phyloP scores from a whole-genome alignment of 2,797 vertebrate species.

The Avahi laniger region DNA sequence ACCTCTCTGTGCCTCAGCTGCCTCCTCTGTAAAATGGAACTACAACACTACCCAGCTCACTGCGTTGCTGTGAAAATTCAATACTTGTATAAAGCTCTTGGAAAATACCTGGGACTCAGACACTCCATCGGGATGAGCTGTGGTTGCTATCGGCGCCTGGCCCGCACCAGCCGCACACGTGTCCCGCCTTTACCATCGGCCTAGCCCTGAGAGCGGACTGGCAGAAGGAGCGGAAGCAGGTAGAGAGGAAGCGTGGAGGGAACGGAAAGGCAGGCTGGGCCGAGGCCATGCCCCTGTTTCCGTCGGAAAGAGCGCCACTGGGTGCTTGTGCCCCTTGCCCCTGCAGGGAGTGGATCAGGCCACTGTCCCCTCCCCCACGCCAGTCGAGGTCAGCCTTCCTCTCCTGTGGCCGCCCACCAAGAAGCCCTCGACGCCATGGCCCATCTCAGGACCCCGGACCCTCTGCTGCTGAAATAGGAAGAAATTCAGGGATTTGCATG shows the following conservation, averaged over 20 bases:
- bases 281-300: background rate
- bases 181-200: background rate
- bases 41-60: background rate
- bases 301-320: background rate
- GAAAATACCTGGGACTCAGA: accelerated
- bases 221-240: accelerated
- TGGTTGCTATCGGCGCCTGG: too few species aligned
- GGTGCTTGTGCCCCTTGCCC: background rate
- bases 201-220: background rate
- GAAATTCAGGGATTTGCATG: background rate
- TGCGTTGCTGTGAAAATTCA: background rate
- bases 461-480: background rate
- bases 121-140: accelerated
- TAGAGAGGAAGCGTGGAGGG: accelerated
- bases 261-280: background rate
- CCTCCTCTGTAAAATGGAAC: background rate
- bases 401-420: background rate
- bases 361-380: accelerated
- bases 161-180: background rate
- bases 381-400: background rate
- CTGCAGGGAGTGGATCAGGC: accelerated
- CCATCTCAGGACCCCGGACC: background rate
- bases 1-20: background rate
- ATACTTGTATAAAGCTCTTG: background rate
- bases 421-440: background rate